Base-by-base conservation (phyloP, 2,888 invertebrate genomes). In the Pheosia tremula region DNA sequence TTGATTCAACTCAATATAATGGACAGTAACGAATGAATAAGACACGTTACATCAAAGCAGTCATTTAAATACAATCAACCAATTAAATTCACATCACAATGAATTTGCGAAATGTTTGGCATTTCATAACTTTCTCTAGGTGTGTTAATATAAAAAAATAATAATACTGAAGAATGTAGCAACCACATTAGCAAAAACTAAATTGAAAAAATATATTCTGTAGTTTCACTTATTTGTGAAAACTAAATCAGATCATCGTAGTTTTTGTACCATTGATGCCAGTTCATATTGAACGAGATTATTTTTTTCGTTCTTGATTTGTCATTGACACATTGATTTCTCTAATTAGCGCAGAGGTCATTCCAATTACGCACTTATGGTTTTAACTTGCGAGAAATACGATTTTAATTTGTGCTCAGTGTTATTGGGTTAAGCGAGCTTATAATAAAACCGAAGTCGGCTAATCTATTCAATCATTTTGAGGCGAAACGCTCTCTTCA, bases 251-350 rank as follows among this genome's bases (percentile, higher is more conserved):
- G 79, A 78, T 74, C 79, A 79, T 71, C 66, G 61, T 57, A 68
- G 71, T 81, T 83, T 85, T 87, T 85, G 74, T 69, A 66, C 68
- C 66, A 74, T 72, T 72, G 72, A 79, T 81, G 76, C 71, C 72
- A 74, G 72, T 78, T 79, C 74, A 78, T 78, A 79, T 74, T 83
- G 78, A 84, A 78, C 82, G 76, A 75, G 67, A 75, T 79, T 71
- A 64, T 66, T 66, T 41, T 74, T 81, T 85, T 88, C 67, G 62
- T 66, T 74, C 77, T 75, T 65, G 61, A 61, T 72, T 82, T 80
- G 88, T 82, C 90, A 90, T 90, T 90, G 90, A 88, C 88, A 88
- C 75, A 83, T 74, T 80, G 82, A 83, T 89, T 88, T 89, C 87
- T 85, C 85, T 84, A 85, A 89, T 89, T 86, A 87, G 78, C 77